Conservation (phyloP, 2,888 invertebrate species). For the Oegoconia quadripuncta region DNA sequence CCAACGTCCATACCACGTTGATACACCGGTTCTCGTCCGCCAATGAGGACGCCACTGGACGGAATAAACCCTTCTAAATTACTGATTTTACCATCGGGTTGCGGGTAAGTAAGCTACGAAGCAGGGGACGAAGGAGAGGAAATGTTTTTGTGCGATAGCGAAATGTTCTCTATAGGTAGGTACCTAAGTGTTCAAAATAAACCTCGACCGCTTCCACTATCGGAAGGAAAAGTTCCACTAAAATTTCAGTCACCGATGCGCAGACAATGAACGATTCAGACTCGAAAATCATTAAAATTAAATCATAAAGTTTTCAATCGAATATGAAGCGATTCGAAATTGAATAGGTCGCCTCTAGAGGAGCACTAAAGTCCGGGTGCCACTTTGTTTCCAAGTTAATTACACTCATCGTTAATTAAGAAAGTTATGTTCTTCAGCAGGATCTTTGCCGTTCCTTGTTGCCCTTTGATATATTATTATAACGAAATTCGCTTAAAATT, state of each 20-base stretch:
- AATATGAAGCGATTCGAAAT: slow-evolving; percentile 19
- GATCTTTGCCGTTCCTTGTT: slow-evolving; percentile 2
- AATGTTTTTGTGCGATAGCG: no score
- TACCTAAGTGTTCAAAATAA: no score
- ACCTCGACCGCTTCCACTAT: no score
- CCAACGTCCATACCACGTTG: no score
- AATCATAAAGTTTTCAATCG: slow-evolving; percentile 18
- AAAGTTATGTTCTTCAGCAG: slow-evolving; percentile 26
- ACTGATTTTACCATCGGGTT: no score
- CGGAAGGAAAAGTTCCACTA: neutral
- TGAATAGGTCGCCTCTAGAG: slow-evolving; percentile 10
- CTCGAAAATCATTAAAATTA: slow-evolving; percentile 18
- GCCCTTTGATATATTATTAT: slow-evolving; percentile 8
- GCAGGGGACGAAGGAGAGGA: no score
- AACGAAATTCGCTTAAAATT: neutral
- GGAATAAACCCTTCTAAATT: no score
- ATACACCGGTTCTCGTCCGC: no score
- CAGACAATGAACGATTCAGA: neutral
- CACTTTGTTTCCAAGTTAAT: slow-evolving; percentile 32
- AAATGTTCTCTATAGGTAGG: no score
- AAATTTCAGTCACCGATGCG: neutral
- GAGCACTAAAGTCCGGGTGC: slow-evolving; percentile 15
- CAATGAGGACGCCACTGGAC: no score
- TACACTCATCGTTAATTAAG: slow-evolving; percentile 38
- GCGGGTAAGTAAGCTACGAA: no score